Evolutionary conservation across 2,888 invertebrate genomes (phyloP).

Genomic region (Muschampia plurimacula): DNA sequence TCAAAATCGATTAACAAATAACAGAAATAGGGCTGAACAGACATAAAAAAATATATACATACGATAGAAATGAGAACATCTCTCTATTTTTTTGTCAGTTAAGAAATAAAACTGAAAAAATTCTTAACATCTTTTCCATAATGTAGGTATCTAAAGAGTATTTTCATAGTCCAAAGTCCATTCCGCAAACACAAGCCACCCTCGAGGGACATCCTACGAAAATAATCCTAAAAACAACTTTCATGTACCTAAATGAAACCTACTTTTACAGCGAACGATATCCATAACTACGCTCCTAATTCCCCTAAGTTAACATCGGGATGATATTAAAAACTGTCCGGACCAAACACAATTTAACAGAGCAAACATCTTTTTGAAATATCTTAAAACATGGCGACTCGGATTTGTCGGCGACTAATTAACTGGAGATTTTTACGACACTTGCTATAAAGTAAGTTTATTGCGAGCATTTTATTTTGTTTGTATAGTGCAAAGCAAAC

Average conservation of each 20-base stretch:
- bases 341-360: slow-evolving; percentile 35
- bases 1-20: too few relatives aligned
- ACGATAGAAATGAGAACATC: too few relatives aligned
- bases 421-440: neutral
- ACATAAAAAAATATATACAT: too few relatives aligned
- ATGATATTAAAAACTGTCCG: slow-evolving; percentile 30
- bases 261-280: slow-evolving; percentile 14
- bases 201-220: slow-evolving; percentile 6
- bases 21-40: too few relatives aligned
- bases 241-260: slow-evolving; percentile 33
- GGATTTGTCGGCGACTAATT: slow-evolving; percentile 24
- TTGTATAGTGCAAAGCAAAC: too few relatives aligned
- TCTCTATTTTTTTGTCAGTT: too few relatives aligned
- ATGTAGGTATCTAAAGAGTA: too few relatives aligned
- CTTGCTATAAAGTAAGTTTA: neutral
- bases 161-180: neutral
- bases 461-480: neutral
- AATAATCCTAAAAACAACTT: slow-evolving; percentile 26
- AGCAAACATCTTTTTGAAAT: slow-evolving; percentile 28
- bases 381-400: slow-evolving; percentile 23
- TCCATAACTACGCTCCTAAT: slow-evolving; percentile 20
- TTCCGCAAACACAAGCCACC: neutral
- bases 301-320: slow-evolving; percentile 31
- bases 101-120: too few relatives aligned
- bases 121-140: too few relatives aligned